Evolutionary conservation across 1,140 invertebrate genomes (phyloP).

Genomic region (Sogatella furcifera): DNA sequence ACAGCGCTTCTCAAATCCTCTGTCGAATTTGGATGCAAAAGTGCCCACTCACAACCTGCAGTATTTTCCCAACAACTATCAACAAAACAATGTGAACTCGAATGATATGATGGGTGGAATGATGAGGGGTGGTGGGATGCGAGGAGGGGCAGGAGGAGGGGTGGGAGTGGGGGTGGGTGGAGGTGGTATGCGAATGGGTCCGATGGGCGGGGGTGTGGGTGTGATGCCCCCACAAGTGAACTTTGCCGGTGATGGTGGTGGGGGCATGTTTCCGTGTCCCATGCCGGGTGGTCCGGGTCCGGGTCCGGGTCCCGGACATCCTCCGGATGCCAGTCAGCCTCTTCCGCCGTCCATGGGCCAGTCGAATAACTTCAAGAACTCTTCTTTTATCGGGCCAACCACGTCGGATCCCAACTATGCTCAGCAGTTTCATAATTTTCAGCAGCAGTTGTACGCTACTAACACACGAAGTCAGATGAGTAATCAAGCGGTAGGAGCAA

Average conservation of each 20-base stretch:
- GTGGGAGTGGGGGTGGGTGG: conserved; percentile 19
- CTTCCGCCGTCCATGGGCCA: conserved; percentile 70
- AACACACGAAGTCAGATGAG: conserved; percentile 50
- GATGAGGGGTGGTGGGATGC: conserved; percentile 18
- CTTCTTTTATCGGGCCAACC: conserved; percentile 68
- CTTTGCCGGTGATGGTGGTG: conserved; percentile 32
- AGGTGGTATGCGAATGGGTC: conserved; percentile 16
- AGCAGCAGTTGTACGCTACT: conserved; percentile 87
- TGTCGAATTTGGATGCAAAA: conserved; percentile 59
- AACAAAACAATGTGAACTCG: conserved; percentile 16
- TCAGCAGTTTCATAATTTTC: conserved; percentile 90
- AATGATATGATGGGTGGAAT: conserved; percentile 6
- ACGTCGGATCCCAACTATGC: conserved; percentile 85
- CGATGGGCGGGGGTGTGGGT: conserved; percentile 21
- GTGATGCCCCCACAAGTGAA: conserved; percentile 20
- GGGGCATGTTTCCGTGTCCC: conserved; percentile 35
- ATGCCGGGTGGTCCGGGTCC: conserved; percentile 23
- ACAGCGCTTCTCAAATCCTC: conserved; percentile 72
- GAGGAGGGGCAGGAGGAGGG: conserved; percentile 12
- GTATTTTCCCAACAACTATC: conserved; percentile 50
- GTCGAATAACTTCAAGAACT: conserved; percentile 61
- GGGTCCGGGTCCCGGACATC: conserved; percentile 35
- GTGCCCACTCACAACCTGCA: conserved; percentile 58
- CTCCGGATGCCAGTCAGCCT: conserved; percentile 49
- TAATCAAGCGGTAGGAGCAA: conserved; percentile 30